Conservation (phyloP, 2,888 invertebrate species). For the Spisula solida region DNA sequence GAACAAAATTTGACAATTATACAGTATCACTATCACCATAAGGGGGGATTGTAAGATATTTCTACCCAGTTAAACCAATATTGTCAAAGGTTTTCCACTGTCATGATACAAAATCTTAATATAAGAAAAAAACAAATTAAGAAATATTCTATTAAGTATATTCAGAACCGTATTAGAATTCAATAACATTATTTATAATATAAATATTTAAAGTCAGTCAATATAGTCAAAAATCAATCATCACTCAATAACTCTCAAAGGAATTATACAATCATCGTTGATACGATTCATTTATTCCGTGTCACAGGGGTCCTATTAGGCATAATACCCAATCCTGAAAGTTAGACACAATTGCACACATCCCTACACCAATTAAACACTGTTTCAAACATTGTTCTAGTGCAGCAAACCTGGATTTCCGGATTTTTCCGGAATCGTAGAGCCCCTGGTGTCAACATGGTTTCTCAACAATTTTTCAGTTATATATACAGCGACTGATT, state of each 20-base stretch:
- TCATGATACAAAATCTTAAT: neutral
- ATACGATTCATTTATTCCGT: no score
- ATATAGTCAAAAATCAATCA: constrained; percentile 3
- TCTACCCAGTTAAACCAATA: neutral
- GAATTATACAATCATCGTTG: neutral
- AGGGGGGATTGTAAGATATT: neutral
- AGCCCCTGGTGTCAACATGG: no score
- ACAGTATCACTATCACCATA: neutral
- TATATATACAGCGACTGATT: no score
- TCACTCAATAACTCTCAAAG: neutral
- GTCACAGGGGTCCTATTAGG: no score
- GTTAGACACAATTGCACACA: no score
- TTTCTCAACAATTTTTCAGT: no score
- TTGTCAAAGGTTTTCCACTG: neutral
- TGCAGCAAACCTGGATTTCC: no score
- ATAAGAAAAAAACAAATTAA: neutral
- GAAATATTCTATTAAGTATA: neutral
- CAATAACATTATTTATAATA: constrained; percentile 9
- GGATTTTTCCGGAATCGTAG: no score
- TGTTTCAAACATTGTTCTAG: no score
- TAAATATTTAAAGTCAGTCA: constrained; percentile 22
- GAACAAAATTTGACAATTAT: no score
- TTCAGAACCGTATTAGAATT: neutral
- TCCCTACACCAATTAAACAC: no score
- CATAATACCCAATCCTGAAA: no score